Conservation (phyloP, 2,888 invertebrate species). For the Cephus pygmeus region DNA sequence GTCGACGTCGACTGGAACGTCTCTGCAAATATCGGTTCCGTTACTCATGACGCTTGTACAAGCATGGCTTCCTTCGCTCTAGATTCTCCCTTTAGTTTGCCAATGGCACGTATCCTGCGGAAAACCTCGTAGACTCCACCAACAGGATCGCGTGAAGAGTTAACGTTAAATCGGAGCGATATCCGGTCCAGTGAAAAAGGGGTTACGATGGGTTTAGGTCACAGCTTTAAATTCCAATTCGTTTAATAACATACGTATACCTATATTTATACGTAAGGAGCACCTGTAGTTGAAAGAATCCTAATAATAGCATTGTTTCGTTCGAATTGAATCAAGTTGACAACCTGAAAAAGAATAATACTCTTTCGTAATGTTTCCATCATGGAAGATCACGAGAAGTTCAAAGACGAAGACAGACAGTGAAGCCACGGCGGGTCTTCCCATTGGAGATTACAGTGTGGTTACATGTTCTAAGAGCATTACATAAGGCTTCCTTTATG, state of each 20-base stretch:
- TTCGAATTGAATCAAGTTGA: neutral
- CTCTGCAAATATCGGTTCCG: neutral
- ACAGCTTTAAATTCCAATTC: neutral
- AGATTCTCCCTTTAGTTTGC: neutral
- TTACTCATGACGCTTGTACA: neutral
- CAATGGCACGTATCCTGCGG: neutral
- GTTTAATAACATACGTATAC: neutral
- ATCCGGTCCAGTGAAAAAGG: neutral
- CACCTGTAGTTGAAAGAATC: neutral
- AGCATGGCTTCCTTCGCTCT: neutral
- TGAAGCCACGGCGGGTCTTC: conserved; percentile 50
- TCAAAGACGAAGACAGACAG: conserved; percentile 45
- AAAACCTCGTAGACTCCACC: neutral
- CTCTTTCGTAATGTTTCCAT: neutral
- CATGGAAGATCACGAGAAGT: conserved; percentile 21
- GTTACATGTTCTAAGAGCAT: conserved; percentile 54
- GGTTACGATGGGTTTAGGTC: neutral
- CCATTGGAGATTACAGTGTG: conserved; percentile 50
- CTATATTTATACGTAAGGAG: neutral
- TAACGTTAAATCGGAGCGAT: neutral
- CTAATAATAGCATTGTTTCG: neutral
- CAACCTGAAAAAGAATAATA: neutral
- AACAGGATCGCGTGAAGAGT: neutral
- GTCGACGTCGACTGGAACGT: neutral
- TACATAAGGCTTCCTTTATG: conserved; percentile 45